phyloP scores from a whole-genome alignment of 2,797 vertebrate species.

The Bufotes viridis region DNA sequence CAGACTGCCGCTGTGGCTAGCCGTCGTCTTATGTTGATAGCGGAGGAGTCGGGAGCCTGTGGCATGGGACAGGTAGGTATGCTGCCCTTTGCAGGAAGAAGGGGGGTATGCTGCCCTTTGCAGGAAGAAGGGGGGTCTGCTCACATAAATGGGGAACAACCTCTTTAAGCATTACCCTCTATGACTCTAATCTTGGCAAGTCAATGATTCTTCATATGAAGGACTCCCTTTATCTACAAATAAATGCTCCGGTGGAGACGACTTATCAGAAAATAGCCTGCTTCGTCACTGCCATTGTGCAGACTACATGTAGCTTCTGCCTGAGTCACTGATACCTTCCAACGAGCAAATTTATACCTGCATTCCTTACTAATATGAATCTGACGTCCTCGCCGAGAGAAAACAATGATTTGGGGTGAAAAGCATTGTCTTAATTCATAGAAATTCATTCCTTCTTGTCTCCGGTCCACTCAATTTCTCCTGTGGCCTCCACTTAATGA shows the following conservation, averaged over 20 bases:
- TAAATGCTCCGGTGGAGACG: background rate
- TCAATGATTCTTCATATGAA: background rate
- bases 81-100: no score
- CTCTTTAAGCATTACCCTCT: no score
- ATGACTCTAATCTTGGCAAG: no score
- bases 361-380: conserved; percentile 6
- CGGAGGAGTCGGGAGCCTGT: no score
- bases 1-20: no score
- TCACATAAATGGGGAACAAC: no score
- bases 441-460: conserved; percentile 38
- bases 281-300: background rate
- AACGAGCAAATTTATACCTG: background rate
- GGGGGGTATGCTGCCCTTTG: no score
- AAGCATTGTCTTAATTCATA: conserved; percentile 24
- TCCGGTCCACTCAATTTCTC: conserved; percentile 49
- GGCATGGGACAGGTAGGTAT: no score
- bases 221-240: background rate
- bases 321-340: background rate
- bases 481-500: conserved; percentile 56
- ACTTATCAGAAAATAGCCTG: conserved; percentile 2
- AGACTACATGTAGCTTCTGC: background rate
- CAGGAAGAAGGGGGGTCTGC: no score
- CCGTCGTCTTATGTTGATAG: no score
- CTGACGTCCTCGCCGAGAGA: conserved; percentile 14
- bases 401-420: conserved; percentile 31